Base-by-base conservation (phyloP, 2,113 vertebrate species). In the Pollachius pollachius region DNA sequence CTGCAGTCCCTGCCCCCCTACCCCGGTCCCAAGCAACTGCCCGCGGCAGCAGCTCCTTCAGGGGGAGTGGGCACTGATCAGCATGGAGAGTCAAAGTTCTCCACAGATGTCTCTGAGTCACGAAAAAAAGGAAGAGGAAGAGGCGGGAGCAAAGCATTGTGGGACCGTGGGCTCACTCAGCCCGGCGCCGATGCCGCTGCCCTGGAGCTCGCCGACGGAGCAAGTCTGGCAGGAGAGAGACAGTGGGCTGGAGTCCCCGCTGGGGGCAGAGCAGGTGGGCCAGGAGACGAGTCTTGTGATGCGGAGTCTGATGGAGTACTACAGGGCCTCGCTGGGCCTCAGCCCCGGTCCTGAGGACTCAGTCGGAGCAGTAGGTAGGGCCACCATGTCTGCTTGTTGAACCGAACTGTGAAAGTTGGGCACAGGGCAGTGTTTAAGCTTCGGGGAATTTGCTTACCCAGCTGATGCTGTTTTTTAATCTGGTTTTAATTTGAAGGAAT, bases 271-370 rank as follows among this genome's bases (percentile, higher is more conserved):
- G 52, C 30, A n/a, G 17, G 66, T 68, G 0, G 78, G 77, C 30
- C 82, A 89, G 66, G 87, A 90, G 77, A 79, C 85, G 77, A 81
- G 74, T 11, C 74, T 81, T 76, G 83, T 83, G 19, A 70, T 91
- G 15, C 63, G 87, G 25, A 85, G 85, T 64, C 81, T 90, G 70
- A 84, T 91, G 81, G 86, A 90, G 71, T 89, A 85, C 27, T 87
- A 90, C 64, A 69, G 85, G 67, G 73, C 67, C 68, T 81, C 80
- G 1, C 41, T 86, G 4, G 85, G 82, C n/a, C 74, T 88, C 34
- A 76, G 17, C 21, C 80, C 77, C 16, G 82, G 60, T 69, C 66
- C 65, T 19, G 86, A 90, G 27, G 59, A 80, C 0, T 75, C 81
- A 19, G 72, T 76, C 8, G 84, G 84, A 79, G 78, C 85, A 48